Evolutionary conservation across 2,888 invertebrate species (phyloP), one percentile per base, ranked within the genome.

Genomic region (Amorpha juglandis): DNA sequence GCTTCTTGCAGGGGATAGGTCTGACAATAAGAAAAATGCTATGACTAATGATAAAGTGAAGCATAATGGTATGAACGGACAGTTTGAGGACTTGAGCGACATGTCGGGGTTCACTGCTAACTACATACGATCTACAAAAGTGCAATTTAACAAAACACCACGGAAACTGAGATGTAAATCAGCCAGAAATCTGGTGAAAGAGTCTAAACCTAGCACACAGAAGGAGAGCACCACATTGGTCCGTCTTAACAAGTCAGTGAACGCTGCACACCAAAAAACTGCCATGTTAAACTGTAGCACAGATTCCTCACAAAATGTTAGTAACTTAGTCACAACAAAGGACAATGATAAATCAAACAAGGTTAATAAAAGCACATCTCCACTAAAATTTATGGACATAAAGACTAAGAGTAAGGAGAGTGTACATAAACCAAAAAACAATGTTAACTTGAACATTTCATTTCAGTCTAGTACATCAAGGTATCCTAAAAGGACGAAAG

Each of bases 21-120:
- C 65, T 11, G 70, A 77, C 63, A 77, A 73, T 65, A 81, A 74
- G 65, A 81, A 72, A 69, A 77, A 69, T 66, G 69, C 68, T 58
- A 74, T 68, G 64, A 69, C 67, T 38, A 71, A 73, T 58, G 73
- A 76, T 65, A 72, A 69, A 64, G 74, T 76, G 63, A 83, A 78
- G 70, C 74, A 70, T 71, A 74, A 69, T 12, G 69, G 70, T 35
- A 69, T 73, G 1, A 90, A 90, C 77, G 88, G 89, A 9, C 86
- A 89, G 64, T 90, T 88, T 81, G 92, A 92, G 68, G 92, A 93
- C 63, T 70, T 89, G 19, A 93, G 93, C 79, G 93, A 93, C 81
- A 90, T 93, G 2, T 93, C 93, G 47, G 93, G 93, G 0, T 90
- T 92, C 67, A 93, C 93, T 33, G 93, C 92, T 2, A 93, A 91